phyloP scores from a whole-genome alignment of 2,888 invertebrate genomes.

The Himalopsyche tibetana region DNA sequence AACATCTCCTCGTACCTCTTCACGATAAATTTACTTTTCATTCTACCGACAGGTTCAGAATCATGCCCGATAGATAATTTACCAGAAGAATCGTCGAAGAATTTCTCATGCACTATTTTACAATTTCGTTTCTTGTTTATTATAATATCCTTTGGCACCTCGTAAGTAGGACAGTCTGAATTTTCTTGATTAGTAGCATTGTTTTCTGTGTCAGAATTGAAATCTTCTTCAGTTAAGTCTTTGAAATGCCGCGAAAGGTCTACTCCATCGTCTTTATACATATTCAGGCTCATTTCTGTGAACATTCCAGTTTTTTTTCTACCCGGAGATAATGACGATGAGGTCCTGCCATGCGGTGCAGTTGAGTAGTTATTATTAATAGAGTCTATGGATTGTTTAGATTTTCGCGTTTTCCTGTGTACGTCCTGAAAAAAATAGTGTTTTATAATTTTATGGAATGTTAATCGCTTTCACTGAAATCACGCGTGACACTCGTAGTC shows the following conservation, averaged over 20 bases:
- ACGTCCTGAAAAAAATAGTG: constrained; percentile 43
- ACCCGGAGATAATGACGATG: background rate
- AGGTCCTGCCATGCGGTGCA: background rate
- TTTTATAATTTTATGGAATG: no score
- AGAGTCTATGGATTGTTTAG: background rate
- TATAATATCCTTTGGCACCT: constrained; percentile 61
- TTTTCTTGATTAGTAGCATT: constrained; percentile 41
- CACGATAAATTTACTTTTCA: constrained; percentile 59
- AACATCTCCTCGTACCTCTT: constrained; percentile 64
- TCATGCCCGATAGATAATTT: constrained; percentile 18
- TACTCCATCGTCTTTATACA: constrained; percentile 60
- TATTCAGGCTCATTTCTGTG: constrained; percentile 62
- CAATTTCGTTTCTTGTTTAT: background rate
- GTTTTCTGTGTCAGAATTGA: constrained; percentile 56
- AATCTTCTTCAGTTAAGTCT: constrained; percentile 56
- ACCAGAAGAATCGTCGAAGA: background rate
- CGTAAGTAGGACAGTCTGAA: constrained; percentile 60
- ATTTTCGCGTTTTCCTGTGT: constrained; percentile 44
- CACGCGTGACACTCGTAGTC: no score
- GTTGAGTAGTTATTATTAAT: background rate
- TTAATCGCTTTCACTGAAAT: no score
- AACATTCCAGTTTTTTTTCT: constrained; percentile 61
- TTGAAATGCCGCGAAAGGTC: constrained; percentile 64
- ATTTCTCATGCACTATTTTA: background rate
- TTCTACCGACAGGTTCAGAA: background rate